A percentile compares a stretch with the other conserved stretches of the same genome.
phyloP scores from a whole-genome alignment of 2,888 invertebrate species.

The Tenthredo mesomela region DNA sequence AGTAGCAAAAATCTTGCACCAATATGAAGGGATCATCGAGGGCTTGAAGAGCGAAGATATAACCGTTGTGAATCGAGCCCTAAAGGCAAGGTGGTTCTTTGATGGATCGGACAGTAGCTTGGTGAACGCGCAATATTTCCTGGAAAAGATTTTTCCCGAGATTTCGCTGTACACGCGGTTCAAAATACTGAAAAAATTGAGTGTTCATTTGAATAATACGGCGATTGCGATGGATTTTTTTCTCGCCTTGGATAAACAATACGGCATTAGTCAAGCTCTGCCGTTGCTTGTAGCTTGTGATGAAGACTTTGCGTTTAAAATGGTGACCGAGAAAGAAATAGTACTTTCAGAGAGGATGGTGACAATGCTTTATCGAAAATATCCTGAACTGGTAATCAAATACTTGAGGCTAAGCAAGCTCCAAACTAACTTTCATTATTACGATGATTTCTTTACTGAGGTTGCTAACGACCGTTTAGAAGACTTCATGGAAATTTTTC shows the following conservation, averaged over 20 bases:
- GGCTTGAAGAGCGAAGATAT: constrained; percentile 70
- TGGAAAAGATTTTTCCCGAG: constrained; percentile 63
- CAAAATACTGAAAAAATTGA: constrained; percentile 66
- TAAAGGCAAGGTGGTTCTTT: constrained; percentile 70
- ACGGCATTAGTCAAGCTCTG: constrained; percentile 62
- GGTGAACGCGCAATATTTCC: constrained; percentile 66
- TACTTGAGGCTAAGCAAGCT: constrained; percentile 65
- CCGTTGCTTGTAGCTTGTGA: constrained; percentile 68
- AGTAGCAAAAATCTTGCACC: constrained; percentile 62
- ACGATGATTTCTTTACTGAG: constrained; percentile 59
- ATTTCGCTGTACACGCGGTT: constrained; percentile 66
- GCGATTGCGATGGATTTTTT: constrained; percentile 69
- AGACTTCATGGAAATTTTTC: constrained; percentile 63
- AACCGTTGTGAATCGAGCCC: constrained; percentile 65
- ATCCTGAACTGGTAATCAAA: constrained; percentile 66
- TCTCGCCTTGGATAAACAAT: constrained; percentile 56
- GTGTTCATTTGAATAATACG: constrained; percentile 58
- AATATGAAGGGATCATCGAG: constrained; percentile 61
- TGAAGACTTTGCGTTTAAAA: constrained; percentile 64
- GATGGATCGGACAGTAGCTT: constrained; percentile 61
- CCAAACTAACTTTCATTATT: constrained; percentile 53
- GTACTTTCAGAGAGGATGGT: constrained; percentile 56
- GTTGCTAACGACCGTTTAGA: constrained; percentile 65
- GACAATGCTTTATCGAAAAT: constrained; percentile 59
- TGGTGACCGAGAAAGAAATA: constrained; percentile 57